Conservation (phyloP, 1,140 invertebrate genomes). For the Megalonaias nervosa region DNA sequence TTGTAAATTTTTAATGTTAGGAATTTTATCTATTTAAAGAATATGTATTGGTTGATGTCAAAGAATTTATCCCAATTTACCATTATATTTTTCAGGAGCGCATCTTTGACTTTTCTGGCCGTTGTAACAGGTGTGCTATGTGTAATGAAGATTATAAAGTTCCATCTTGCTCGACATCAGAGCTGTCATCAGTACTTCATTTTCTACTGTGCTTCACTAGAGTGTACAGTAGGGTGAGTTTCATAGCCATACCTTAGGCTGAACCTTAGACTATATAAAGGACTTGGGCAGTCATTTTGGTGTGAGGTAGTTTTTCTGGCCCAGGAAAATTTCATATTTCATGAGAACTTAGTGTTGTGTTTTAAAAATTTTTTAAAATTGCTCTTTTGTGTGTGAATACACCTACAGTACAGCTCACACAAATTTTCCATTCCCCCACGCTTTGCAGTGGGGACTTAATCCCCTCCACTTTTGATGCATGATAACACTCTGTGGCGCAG, state of each 20-base stretch:
- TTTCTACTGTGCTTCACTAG: slow-evolving; percentile 38
- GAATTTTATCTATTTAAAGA: neutral
- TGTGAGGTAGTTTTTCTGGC: no score
- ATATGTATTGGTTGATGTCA: neutral
- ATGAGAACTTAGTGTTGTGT: no score
- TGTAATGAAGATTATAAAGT: slow-evolving; percentile 71
- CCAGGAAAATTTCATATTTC: no score
- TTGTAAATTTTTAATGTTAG: neutral
- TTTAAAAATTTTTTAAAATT: no score
- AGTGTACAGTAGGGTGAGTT: slow-evolving; percentile 27
- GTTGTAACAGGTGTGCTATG: slow-evolving; percentile 72
- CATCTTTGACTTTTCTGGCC: slow-evolving; percentile 70
- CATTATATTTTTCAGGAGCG: slow-evolving; percentile 65
- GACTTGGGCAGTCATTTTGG: neutral
- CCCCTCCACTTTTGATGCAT: no score
- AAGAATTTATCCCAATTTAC: neutral
- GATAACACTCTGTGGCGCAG: no score
- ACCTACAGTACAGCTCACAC: no score
- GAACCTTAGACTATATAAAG: neutral
- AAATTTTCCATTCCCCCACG: no score
- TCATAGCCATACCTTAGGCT: neutral
- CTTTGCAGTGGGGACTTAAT: no score
- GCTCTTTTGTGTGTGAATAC: no score
- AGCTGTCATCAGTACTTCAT: slow-evolving; percentile 73
- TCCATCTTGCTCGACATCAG: slow-evolving; percentile 72